Evolutionary conservation across 2,888 invertebrate species (phyloP).

Genomic region (Drymonia ruficornis): DNA sequence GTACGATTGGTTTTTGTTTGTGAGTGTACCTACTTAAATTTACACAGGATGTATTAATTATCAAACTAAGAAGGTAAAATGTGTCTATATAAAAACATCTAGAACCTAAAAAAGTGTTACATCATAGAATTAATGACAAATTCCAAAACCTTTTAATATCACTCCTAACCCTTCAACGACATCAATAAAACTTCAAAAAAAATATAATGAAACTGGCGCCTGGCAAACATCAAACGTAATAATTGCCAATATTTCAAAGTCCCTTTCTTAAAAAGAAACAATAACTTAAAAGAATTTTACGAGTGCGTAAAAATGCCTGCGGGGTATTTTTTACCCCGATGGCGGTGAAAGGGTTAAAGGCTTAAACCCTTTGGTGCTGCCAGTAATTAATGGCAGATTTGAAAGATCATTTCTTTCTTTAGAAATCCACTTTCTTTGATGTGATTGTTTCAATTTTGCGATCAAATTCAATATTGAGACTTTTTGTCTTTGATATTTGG

Average conservation of each 20-base stretch:
- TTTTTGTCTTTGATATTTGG: background rate
- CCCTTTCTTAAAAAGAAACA: constrained; percentile 73
- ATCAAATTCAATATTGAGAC: constrained; percentile 39
- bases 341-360: constrained; percentile 67
- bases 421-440: constrained; percentile 62
- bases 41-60: too few species aligned
- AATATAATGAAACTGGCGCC: constrained; percentile 34
- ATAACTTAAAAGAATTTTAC: constrained; percentile 75
- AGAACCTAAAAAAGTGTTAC: background rate
- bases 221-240: constrained; percentile 75
- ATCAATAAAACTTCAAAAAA: constrained; percentile 25
- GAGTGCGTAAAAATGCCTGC: constrained; percentile 71
- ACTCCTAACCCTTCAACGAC: constrained; percentile 30
- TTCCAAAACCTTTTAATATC: constrained; percentile 28
- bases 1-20: background rate
- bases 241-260: constrained; percentile 78
- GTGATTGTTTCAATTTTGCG: constrained; percentile 54
- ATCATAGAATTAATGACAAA: constrained; percentile 26
- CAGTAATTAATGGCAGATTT: constrained; percentile 76
- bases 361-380: constrained; percentile 72
- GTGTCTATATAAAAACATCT: too few species aligned
- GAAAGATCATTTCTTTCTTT: constrained; percentile 55
- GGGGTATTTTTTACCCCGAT: constrained; percentile 60
- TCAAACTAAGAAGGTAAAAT: too few species aligned
- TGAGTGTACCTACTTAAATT: background rate